phyloP scores from a whole-genome alignment of 1,140 invertebrate species.

The Dryas iulia region DNA sequence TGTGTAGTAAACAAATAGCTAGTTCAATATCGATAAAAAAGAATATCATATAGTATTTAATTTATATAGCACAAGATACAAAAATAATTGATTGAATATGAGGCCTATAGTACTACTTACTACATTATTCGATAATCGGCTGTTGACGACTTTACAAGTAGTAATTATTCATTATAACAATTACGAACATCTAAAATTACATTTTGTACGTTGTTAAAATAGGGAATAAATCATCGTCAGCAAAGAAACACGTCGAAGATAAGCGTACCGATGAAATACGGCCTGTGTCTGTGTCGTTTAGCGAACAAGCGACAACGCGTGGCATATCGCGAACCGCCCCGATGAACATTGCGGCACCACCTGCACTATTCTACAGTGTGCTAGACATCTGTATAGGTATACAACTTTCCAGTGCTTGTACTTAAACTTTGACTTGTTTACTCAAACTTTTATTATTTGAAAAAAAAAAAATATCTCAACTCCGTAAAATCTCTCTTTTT shows the following conservation, averaged over 20 bases:
- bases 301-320: slow-evolving; percentile 59
- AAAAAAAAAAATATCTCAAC: not conserved
- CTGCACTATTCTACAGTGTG: slow-evolving; percentile 26
- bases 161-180: slow-evolving; percentile 31
- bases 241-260: slow-evolving; percentile 61
- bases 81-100: slow-evolving; percentile 11
- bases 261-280: slow-evolving; percentile 65
- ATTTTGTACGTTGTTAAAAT: slow-evolving; percentile 49
- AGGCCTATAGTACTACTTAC: no score
- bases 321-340: slow-evolving; percentile 47
- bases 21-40: no score
- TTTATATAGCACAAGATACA: no score
- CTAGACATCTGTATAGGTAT: slow-evolving; percentile 25
- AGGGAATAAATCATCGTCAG: slow-evolving; percentile 71
- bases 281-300: slow-evolving; percentile 53
- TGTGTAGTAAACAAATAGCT: no score
- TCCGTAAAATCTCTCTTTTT: no score
- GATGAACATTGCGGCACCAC: slow-evolving; percentile 29
- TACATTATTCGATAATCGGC: slow-evolving; percentile 12
- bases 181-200: slow-evolving; percentile 23
- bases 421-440: not conserved
- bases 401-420: slow-evolving; percentile 6
- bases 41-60: no score
- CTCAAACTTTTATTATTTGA: not conserved
- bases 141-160: slow-evolving; percentile 9